phyloP scores from a whole-genome alignment of 2,797 vertebrate species.

The Eulemur albifrons region DNA sequence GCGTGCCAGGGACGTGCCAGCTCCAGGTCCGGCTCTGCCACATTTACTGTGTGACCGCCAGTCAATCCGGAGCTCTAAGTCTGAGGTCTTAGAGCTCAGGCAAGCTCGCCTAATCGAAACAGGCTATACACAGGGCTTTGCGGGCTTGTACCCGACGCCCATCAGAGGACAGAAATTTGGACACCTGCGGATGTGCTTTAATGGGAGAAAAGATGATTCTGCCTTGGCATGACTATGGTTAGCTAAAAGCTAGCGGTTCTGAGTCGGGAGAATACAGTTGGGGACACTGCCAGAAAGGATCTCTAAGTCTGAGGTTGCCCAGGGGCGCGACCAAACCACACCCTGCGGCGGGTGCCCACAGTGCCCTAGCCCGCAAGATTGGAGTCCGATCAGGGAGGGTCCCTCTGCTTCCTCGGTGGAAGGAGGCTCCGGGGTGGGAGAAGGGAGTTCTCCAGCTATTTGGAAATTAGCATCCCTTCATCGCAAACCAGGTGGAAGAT shows the following conservation, averaged over 20 bases:
- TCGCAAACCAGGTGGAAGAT: not conserved
- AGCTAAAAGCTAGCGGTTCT: not conserved
- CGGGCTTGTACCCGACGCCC: accelerated
- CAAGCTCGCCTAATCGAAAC: not conserved
- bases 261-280: not conserved
- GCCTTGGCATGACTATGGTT: not conserved
- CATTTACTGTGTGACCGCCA: not conserved
- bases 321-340: accelerated
- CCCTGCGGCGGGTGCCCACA: not conserved
- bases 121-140: not conserved
- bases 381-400: not conserved
- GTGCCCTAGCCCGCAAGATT: accelerated
- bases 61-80: not conserved
- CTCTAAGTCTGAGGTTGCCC: not conserved
- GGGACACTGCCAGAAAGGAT: not conserved
- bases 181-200: not conserved
- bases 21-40: not conserved
- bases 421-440: not conserved
- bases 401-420: accelerated
- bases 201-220: not conserved
- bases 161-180: not conserved
- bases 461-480: not conserved
- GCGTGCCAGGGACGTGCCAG: not conserved
- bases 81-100: not conserved
- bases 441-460: not conserved